phyloP scores from a whole-genome alignment of 2,113 vertebrate genomes.

The Dromiciops gliroides region DNA sequence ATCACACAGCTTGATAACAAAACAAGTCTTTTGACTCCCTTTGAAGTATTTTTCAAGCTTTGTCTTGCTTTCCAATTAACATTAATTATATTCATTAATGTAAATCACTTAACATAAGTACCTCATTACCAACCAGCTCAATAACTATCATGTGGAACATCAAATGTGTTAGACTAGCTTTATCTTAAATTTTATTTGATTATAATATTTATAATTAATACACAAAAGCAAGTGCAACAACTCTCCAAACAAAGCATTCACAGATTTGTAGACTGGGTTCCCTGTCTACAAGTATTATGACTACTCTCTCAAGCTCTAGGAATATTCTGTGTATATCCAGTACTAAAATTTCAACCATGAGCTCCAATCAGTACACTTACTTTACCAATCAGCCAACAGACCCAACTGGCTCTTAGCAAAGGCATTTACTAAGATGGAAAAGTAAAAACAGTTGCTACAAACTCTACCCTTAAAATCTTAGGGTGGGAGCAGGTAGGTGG shows the following conservation, averaged over 20 bases:
- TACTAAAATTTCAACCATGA: not conserved
- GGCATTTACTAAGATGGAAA: not conserved
- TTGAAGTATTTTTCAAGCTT: not conserved
- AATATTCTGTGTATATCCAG: not conserved
- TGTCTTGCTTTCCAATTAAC: not conserved
- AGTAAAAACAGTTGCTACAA: not conserved
- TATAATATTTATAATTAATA: conserved; percentile 20
- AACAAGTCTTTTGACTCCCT: not conserved
- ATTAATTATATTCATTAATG: conserved; percentile 17
- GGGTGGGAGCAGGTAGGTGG: too few relatives aligned
- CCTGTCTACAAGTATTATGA: conserved; percentile 8
- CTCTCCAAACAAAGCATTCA: not conserved
- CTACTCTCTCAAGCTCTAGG: conserved; percentile 15
- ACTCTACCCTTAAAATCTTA: not conserved
- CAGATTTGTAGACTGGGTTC: not conserved
- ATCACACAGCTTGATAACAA: not conserved
- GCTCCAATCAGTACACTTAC: not conserved
- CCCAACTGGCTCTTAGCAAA: not conserved
- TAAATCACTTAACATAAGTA: conserved; percentile 18
- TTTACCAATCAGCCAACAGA: not conserved
- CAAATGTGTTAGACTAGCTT: conserved; percentile 8
- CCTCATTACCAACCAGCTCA: not conserved
- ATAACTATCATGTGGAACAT: conserved; percentile 7
- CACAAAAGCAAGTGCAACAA: not conserved
- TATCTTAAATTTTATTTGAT: conserved; percentile 23